Evolutionary conservation across 2,797 vertebrate species (phyloP).

Genomic region (Sandelia bainsii): DNA sequence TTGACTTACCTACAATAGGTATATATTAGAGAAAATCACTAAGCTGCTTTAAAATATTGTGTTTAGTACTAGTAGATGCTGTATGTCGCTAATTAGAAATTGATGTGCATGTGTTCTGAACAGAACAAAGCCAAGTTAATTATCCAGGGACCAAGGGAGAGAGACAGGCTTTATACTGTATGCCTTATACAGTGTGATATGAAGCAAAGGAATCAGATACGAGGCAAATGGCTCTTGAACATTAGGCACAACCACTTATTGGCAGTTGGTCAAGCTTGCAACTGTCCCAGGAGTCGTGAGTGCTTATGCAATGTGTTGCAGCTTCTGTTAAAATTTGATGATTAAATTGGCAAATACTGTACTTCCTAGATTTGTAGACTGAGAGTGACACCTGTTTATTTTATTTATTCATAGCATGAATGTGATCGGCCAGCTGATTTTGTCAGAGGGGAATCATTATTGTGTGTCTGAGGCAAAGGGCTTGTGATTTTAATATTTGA

Average conservation of each 20-base stretch:
- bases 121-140: slow-evolving; percentile 69
- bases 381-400: slow-evolving; percentile 75
- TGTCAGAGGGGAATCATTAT: slow-evolving; percentile 73
- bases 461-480: slow-evolving; percentile 75
- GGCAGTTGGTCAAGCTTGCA: slow-evolving; percentile 77
- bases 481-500: slow-evolving; percentile 72
- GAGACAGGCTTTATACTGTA: slow-evolving; percentile 46
- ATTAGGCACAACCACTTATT: slow-evolving; percentile 70
- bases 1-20: slow-evolving; percentile 78
- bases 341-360: slow-evolving; percentile 82
- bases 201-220: slow-evolving; percentile 68
- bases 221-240: slow-evolving; percentile 68
- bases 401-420: slow-evolving; percentile 83
- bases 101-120: slow-evolving; percentile 59
- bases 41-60: slow-evolving; percentile 53
- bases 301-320: slow-evolving; percentile 81
- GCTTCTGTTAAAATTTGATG: slow-evolving; percentile 83
- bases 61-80: slow-evolving; percentile 30
- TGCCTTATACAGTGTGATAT: slow-evolving; percentile 48
- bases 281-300: slow-evolving; percentile 68
- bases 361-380: slow-evolving; percentile 79
- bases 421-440: slow-evolving; percentile 82
- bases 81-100: slow-evolving; percentile 73
- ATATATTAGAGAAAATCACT: slow-evolving; percentile 28
- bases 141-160: slow-evolving; percentile 59